Conservation (phyloP, 1,140 invertebrate species). For the Protaetia brevitarsis region DNA sequence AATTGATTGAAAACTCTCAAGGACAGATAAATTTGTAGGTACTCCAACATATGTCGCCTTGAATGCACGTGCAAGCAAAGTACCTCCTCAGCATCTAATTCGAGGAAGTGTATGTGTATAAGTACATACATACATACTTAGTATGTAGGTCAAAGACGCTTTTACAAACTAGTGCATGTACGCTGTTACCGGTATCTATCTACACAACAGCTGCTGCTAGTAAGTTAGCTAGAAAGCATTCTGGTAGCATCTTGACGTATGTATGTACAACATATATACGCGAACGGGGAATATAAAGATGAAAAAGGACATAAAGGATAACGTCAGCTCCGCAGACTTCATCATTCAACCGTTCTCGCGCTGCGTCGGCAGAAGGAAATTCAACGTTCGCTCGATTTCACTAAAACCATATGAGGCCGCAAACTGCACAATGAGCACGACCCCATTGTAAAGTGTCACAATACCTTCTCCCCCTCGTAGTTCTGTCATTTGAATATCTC, state of each 20-base stretch:
- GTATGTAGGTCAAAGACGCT: background rate
- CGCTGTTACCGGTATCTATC: too few relatives aligned
- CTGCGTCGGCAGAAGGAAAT: constrained; percentile 1
- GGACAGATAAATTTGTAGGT: too few relatives aligned
- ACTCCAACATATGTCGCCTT: too few relatives aligned
- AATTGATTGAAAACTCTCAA: too few relatives aligned
- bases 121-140: background rate
- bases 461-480: background rate
- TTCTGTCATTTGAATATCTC: constrained; percentile 18
- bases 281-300: background rate
- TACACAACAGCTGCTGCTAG: background rate
- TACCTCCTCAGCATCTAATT: too few relatives aligned
- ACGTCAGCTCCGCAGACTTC: constrained; percentile 9
- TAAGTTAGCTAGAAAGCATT: background rate
- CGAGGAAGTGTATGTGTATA: too few relatives aligned
- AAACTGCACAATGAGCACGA: constrained; percentile 5
- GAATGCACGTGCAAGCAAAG: too few relatives aligned
- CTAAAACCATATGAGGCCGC: constrained; percentile 15
- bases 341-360: background rate
- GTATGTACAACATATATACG: background rate
- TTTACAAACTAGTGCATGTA: background rate
- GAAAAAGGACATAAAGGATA: constrained; percentile 14
- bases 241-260: background rate
- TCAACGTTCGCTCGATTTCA: constrained; percentile 10
- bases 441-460: constrained; percentile 17